These are phyloP conservation scores for Plestiodon gilberti DNA, from an alignment of 2,113 vertebrate species.

Conservation along the genomic window DNA sequence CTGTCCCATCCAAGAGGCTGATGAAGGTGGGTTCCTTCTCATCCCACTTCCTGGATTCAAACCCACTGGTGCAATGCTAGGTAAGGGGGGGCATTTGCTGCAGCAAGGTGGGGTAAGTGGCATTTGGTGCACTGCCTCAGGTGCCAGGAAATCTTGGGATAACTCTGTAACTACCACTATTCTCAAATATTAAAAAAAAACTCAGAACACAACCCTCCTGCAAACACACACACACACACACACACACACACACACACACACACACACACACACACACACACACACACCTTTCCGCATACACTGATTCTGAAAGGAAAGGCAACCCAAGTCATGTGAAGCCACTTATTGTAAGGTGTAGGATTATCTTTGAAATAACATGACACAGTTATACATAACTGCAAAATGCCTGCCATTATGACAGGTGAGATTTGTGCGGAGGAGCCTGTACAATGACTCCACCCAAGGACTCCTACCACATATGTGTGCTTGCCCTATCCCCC, in stretches of 20 bases:
- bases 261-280: not conserved
- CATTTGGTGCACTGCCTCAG: too few relatives aligned
- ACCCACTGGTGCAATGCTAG: too few relatives aligned
- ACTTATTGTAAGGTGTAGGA: too few relatives aligned
- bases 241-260: too few relatives aligned
- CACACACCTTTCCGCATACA: not conserved
- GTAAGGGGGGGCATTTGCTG: too few relatives aligned
- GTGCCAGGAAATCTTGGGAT: too few relatives aligned
- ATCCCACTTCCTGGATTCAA: too few relatives aligned
- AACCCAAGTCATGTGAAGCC: not conserved
- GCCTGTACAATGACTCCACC: not conserved
- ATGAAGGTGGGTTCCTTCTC: too few relatives aligned
- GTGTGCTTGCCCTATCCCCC: not conserved
- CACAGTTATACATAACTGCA: not conserved
- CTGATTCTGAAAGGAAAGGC: not conserved
- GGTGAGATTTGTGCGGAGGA: not conserved
- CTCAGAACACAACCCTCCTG: not conserved
- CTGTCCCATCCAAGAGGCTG: too few relatives aligned
- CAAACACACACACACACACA: not conserved
- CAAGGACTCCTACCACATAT: not conserved
- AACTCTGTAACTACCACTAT: conserved; percentile 43
- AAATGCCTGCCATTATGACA: not conserved
- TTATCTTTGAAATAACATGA: too few relatives aligned
- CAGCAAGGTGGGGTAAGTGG: too few relatives aligned
- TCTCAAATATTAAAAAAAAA: conserved; percentile 6